Conservation (phyloP, 2,888 invertebrate genomes). For the Thera britannica region DNA sequence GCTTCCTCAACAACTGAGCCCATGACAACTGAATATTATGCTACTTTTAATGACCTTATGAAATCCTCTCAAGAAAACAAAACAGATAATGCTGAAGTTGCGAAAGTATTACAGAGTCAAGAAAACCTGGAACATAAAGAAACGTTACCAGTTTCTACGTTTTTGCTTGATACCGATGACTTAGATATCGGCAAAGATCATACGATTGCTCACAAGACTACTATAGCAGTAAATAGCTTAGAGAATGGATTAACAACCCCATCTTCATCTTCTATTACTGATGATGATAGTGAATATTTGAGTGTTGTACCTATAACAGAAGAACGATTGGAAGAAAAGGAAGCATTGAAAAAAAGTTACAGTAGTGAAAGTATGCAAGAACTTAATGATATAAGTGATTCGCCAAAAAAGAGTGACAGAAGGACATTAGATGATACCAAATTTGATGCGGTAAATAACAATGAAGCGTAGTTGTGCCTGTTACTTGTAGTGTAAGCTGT, state of each 20-base stretch:
- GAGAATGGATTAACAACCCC: slow-evolving; percentile 42
- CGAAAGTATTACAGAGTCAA: slow-evolving; percentile 24
- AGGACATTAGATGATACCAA: slow-evolving; percentile 73
- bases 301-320: slow-evolving; percentile 71
- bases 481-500: slow-evolving; percentile 41
- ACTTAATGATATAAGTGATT: slow-evolving; percentile 78
- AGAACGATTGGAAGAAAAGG: slow-evolving; percentile 55
- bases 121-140: slow-evolving; percentile 41
- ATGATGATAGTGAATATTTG: slow-evolving; percentile 58
- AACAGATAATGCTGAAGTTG: slow-evolving; percentile 35
- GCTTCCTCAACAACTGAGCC: slow-evolving; percentile 35
- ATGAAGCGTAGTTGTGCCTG: slow-evolving; percentile 63
- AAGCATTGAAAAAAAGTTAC: slow-evolving; percentile 56
- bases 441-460: slow-evolving; percentile 65
- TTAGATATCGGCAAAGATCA: slow-evolving; percentile 56
- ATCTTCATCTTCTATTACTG: slow-evolving; percentile 34
- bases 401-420: slow-evolving; percentile 76
- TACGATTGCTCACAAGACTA: slow-evolving; percentile 41
- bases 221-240: slow-evolving; percentile 39
- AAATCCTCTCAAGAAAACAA: slow-evolving; percentile 46
- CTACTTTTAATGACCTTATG: slow-evolving; percentile 50
- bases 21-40: slow-evolving; percentile 46
- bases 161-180: slow-evolving; percentile 75
- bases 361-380: slow-evolving; percentile 67
- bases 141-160: slow-evolving; percentile 61